A percentile compares a stretch with the other conserved stretches of the same genome.
Conservation (phyloP, 2,888 invertebrate genomes). For the Melipona bicolor region DNA sequence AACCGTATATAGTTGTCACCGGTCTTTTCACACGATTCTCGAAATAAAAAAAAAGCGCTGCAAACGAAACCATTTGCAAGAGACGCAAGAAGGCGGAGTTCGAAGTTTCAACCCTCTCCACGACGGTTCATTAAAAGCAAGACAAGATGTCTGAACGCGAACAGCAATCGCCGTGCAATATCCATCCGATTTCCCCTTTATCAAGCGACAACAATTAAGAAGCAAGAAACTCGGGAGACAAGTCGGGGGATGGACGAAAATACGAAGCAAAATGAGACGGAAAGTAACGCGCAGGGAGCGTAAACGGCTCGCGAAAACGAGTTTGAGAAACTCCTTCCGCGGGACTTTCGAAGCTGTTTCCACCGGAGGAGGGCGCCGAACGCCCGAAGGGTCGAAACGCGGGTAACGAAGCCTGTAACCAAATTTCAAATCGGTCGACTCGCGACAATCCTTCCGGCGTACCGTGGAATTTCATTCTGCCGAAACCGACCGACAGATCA, state of each 20-base stretch:
- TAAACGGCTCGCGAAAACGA: slow-evolving; percentile 68
- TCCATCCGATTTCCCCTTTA: neutral
- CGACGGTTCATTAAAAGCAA: neutral
- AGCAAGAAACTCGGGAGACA: neutral
- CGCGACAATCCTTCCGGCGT: slow-evolving; percentile 62
- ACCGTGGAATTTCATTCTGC: slow-evolving; percentile 54
- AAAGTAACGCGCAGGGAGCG: slow-evolving; percentile 45
- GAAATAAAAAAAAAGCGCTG: too few species aligned
- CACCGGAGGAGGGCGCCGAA: slow-evolving; percentile 29
- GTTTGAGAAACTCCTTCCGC: slow-evolving; percentile 61
- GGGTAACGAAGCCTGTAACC: slow-evolving; percentile 75
- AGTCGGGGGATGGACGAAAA: slow-evolving; percentile 1
- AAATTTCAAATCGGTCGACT: slow-evolving; percentile 71
- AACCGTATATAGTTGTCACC: too few species aligned
- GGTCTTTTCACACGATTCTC: too few species aligned
- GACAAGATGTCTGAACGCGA: neutral
- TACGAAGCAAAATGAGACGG: slow-evolving; percentile 16
- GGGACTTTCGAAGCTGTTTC: slow-evolving; percentile 52
- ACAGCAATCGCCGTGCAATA: neutral
- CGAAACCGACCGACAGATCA: slow-evolving; percentile 59
- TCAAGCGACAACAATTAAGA: neutral
- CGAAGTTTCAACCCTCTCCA: neutral
- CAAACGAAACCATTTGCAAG: too few species aligned
- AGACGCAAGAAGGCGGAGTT: neutral
- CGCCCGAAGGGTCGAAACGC: slow-evolving; percentile 68